Percentiles rank a stretch among this genome's conserved stretches.
These are phyloP conservation scores for Pseudopodoces humilis DNA, from an alignment of 2,113 vertebrate species.

Conservation along the genomic window DNA sequence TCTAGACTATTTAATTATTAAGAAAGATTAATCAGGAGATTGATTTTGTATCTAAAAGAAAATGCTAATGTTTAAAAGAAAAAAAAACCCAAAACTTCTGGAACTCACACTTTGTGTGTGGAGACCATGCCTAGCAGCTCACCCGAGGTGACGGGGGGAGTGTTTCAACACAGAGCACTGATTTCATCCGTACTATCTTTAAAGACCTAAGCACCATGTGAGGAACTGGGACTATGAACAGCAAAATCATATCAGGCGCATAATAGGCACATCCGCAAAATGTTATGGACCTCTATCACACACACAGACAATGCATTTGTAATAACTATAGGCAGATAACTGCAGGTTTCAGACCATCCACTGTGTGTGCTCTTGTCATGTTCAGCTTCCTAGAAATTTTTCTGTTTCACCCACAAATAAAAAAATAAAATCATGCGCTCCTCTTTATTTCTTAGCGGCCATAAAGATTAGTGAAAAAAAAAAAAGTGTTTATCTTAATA, in stretches of 20 bases:
- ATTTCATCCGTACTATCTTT: neutral
- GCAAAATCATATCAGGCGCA: neutral
- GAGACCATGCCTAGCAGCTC: neutral
- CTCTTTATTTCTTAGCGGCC: neutral
- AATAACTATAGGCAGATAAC: neutral
- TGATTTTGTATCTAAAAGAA: neutral
- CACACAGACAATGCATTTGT: neutral
- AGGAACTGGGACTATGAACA: neutral
- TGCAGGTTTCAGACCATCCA: neutral
- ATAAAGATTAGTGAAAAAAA: rapidly evolving
- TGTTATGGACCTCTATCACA: neutral
- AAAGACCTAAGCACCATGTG: neutral
- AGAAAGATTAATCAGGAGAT: neutral
- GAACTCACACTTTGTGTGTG: neutral
- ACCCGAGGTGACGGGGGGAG: neutral
- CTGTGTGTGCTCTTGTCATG: neutral
- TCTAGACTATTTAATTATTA: neutral
- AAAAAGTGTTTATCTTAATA: neutral
- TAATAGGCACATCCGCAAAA: neutral
- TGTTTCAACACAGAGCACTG: neutral
- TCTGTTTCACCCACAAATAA: neutral
- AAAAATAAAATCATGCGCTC: neutral
- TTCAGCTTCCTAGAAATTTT: neutral
- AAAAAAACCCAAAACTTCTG: neutral
- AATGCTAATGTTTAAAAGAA: neutral